These are phyloP conservation scores for Cynaeus angustus DNA, from an alignment of 2,888 invertebrate species.

Conservation along the genomic window DNA sequence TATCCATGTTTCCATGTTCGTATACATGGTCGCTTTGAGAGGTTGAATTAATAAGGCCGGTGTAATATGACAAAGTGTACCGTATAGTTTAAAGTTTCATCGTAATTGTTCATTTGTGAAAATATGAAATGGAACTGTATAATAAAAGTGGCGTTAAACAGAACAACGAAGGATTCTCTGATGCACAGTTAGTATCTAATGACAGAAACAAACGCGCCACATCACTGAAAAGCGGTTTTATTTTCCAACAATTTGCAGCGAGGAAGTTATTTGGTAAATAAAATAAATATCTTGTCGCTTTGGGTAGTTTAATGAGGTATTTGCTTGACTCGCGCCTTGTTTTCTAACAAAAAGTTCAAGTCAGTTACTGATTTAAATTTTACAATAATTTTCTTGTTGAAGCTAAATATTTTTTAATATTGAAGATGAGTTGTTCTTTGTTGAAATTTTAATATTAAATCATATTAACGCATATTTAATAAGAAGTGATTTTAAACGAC, in stretches of 20 bases:
- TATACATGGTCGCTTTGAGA: neutral
- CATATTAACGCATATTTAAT: too few relatives aligned
- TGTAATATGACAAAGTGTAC: slow-evolving; percentile 13
- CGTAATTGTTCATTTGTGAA: slow-evolving; percentile 27
- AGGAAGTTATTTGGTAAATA: slow-evolving; percentile 15
- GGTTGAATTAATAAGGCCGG: slow-evolving; percentile 6
- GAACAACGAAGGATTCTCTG: slow-evolving; percentile 12
- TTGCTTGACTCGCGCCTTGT: neutral
- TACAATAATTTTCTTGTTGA: too few relatives aligned
- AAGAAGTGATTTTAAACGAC: neutral
- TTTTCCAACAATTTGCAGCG: slow-evolving; percentile 21
- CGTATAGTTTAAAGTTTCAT: slow-evolving; percentile 11
- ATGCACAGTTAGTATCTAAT: slow-evolving; percentile 22
- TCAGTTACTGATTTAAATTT: too few relatives aligned
- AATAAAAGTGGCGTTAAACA: slow-evolving; percentile 40
- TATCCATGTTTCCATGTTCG: neutral
- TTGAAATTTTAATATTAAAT: too few relatives aligned
- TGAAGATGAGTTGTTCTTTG: too few relatives aligned
- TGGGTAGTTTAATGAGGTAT: slow-evolving; percentile 11
- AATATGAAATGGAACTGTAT: slow-evolving; percentile 32
- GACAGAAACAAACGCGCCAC: slow-evolving; percentile 35
- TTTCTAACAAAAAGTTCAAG: too few relatives aligned
- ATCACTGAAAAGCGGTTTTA: slow-evolving; percentile 28
- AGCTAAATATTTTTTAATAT: too few relatives aligned
- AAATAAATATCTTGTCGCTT: slow-evolving; percentile 11